Base-by-base conservation (phyloP, 2,888 invertebrate genomes). In the Geotrupes spiniger region DNA sequence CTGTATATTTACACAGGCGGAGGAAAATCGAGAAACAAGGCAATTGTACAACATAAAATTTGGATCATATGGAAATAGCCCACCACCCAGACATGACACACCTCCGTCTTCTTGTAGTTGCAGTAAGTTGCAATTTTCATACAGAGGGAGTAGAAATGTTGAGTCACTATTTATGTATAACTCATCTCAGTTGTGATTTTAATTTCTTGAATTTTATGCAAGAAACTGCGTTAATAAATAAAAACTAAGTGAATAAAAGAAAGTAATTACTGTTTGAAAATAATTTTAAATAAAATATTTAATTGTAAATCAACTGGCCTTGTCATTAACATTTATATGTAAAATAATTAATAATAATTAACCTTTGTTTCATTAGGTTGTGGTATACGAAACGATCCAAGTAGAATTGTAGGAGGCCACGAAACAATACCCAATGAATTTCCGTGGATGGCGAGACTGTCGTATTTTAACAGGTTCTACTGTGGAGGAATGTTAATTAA, bases 401-500 rank as follows among this genome's bases (percentile, higher is more conserved):
- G 84, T 42, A 79, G 92, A 50, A 90, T 93, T 57, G 89, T 92
- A 0, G 91, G 90, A 1, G 92, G 92, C 1, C 79, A 80, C 43
- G 83, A 85, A 11, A 83, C 91, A 0, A 80, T 80, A 38, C 75
- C 82, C 60, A 87, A 89, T 66, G 90, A 91, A 71, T 92, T 87
- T 70, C 92, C 92, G 3, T 93, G 92, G 92, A 89, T 92, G 83
- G 91, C 85, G 10, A 80, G 89, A 43, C 76, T 93, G 39, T 86
- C 87, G 2, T 92, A 92, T 74, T 86, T 92, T 74, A 90, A 89
- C 71, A 80, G 87, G 63, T 92, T 92, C 76, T 92, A 92, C 72
- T 93, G 92, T 65, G 92, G 92, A 9, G 92, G 90, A 36, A 88
- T 89, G 74, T 77, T 92, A 53, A 88, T 92, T 70, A 92, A 90